Percentiles rank a stretch among this genome's conserved stretches.
Evolutionary conservation across 2,888 invertebrate genomes (phyloP).

Genomic region (Calameuta filiformis): DNA sequence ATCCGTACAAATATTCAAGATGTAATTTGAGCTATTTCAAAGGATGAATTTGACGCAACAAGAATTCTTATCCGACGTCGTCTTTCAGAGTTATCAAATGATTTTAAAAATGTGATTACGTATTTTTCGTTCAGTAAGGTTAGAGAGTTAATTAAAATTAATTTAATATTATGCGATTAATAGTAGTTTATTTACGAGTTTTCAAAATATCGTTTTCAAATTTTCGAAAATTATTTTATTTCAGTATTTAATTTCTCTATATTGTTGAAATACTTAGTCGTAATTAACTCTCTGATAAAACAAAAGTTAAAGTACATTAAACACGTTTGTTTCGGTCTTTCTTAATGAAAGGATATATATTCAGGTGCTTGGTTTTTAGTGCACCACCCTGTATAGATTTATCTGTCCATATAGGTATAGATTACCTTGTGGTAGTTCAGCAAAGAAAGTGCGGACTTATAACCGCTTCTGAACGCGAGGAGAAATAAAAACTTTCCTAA

Average conservation of each 20-base stretch:
- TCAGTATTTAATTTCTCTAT: too few species aligned
- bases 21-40: neutral
- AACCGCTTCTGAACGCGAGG: slow-evolving; percentile 38
- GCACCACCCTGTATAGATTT: neutral
- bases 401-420: slow-evolving; percentile 8
- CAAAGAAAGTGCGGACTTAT: slow-evolving; percentile 26
- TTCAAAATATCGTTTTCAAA: neutral
- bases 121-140: neutral
- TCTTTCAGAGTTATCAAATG: neutral
- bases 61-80: neutral
- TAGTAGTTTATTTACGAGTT: neutral
- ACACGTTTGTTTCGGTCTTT: neutral
- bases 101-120: neutral
- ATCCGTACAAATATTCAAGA: neutral
- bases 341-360: neutral
- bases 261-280: too few species aligned
- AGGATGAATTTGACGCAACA: neutral
- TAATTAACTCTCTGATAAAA: neutral
- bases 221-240: too few species aligned
- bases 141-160: too few species aligned
- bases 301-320: neutral
- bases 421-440: slow-evolving; percentile 15
- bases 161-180: too few species aligned
- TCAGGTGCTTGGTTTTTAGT: neutral
- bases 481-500: slow-evolving; percentile 56